phyloP scores from a whole-genome alignment of 2,888 invertebrate species.

The Sesia bembeciformis region DNA sequence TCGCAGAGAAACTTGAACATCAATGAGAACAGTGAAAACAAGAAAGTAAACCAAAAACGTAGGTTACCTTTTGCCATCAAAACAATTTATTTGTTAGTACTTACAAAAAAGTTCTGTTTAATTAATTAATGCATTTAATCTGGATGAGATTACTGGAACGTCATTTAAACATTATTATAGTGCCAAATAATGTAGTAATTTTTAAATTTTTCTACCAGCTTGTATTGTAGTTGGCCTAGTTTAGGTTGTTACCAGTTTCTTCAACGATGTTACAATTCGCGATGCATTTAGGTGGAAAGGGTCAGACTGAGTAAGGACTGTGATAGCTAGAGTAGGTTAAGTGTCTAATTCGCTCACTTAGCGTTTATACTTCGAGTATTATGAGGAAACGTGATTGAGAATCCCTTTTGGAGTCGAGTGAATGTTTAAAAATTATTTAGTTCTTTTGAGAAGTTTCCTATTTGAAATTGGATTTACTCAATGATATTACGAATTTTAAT shows the following conservation, averaged over 20 bases:
- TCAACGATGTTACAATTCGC: conserved; percentile 58
- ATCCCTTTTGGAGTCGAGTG: conserved; percentile 39
- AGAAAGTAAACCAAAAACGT: conserved; percentile 66
- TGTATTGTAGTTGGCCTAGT: conserved; percentile 57
- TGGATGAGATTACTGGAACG: conserved; percentile 35
- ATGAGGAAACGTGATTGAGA: conserved; percentile 33
- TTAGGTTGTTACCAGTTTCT: conserved; percentile 69
- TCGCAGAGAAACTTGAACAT: conserved; percentile 16
- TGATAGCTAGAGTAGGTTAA: conserved; percentile 71
- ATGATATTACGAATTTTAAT: conserved; percentile 6
- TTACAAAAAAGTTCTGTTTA: conserved; percentile 39
- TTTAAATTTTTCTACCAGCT: conserved; percentile 54
- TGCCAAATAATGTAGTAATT: conserved; percentile 67
- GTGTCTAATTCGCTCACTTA: conserved; percentile 65
- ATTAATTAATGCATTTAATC: conserved; percentile 30
- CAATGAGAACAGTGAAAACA: conserved; percentile 16
- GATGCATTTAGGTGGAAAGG: conserved; percentile 69
- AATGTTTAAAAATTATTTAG: conserved; percentile 29
- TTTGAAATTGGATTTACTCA: conserved; percentile 24
- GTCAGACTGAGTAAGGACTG: conserved; percentile 74
- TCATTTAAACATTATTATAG: conserved; percentile 52
- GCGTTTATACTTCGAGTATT: conserved; percentile 54
- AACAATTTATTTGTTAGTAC: conserved; percentile 44
- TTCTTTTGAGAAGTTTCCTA: conserved; percentile 14
- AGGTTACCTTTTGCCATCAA: conserved; percentile 71